Base-by-base conservation (phyloP, 2,888 invertebrate genomes). In the Leucania comma region DNA sequence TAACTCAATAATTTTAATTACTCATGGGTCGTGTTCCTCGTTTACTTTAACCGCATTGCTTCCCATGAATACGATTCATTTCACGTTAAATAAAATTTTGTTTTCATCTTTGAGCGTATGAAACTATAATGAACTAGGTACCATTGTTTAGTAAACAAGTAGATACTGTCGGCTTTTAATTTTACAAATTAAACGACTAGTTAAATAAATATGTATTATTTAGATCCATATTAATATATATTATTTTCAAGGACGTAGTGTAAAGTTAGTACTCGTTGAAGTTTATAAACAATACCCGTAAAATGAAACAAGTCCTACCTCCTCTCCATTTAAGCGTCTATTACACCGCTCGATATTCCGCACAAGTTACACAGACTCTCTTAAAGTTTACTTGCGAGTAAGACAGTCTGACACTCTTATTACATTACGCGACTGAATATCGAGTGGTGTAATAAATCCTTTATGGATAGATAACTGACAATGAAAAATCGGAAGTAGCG, bases 31-130 rank as follows among this genome's bases (percentile, higher is more conserved):
- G 17, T 42, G 17, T 42, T 42, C 17, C 42, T 42, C 14, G 17
- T 42, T 42, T 42, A 20, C 42, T 14, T 42, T 0, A 20, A 42
- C 6, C 17, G 20, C 14, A 29, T 46, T 29, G 9, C 1, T 29
- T 38, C 9, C 2, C 14, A 38, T 50, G 24, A 1, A 29, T 48
- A 54, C 75, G 75, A 24, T 77, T 48, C 80, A 53, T 80, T 80
- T 56, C 63, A 60, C 75, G 68, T 20, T 38, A 29, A 58, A 26
- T 24, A 22, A 48, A 53, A 20, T 50, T 20, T 29, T 10, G 3
- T 3, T 29, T 53, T 32, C 0, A 66, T 42, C 29, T 62, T 35
- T 14, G 9, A 65, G 24, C 26, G 12, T 4, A 22, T 26, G 6
- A 14, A 35, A 26, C 8, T 38, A 4, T 38, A 14, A 38, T 14